A percentile compares a stretch with the other conserved stretches of the same genome.
phyloP scores from a whole-genome alignment of 2,113 vertebrate species.

The Urocitellus parryii region DNA sequence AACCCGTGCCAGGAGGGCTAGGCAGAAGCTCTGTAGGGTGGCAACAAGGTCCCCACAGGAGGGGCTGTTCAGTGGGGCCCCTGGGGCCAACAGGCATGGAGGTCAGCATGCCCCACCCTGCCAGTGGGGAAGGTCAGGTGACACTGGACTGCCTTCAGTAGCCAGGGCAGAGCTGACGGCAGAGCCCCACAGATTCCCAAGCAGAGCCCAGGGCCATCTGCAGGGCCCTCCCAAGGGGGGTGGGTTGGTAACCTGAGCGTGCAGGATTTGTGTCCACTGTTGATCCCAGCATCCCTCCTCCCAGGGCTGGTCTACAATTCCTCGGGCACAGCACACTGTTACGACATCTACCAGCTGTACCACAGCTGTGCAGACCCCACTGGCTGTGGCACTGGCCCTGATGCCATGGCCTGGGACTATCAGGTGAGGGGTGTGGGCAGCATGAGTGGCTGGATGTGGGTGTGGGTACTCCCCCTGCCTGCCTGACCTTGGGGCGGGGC shows the following conservation, averaged over 20 bases:
- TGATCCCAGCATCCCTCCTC: not conserved
- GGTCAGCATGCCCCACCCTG: not conserved
- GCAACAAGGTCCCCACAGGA: accelerated
- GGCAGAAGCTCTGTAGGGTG: not conserved
- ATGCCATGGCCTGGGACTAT: constrained; percentile 96
- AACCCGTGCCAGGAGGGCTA: not conserved
- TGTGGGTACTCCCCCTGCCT: accelerated
- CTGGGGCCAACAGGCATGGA: constrained; percentile 64
- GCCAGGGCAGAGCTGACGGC: not conserved
- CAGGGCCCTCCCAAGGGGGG: accelerated
- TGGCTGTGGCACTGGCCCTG: constrained; percentile 90
- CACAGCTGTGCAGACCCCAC: constrained; percentile 94
- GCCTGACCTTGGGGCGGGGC: not conserved
- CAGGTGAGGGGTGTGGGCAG: constrained; percentile 87
- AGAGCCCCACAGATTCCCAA: no score
- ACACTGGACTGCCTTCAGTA: accelerated
- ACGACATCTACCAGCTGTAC: constrained; percentile 90
- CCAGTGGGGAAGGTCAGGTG: not conserved
- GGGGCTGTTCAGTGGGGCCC: constrained; percentile 48
- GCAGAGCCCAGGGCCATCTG: not conserved
- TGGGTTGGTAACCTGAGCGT: not conserved
- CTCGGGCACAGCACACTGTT: constrained; percentile 87
- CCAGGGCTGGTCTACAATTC: constrained; percentile 95
- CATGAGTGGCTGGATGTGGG: accelerated
- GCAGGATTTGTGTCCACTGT: not conserved